Conservation (phyloP, 2,888 invertebrate species). For the Plebejus melissa region DNA sequence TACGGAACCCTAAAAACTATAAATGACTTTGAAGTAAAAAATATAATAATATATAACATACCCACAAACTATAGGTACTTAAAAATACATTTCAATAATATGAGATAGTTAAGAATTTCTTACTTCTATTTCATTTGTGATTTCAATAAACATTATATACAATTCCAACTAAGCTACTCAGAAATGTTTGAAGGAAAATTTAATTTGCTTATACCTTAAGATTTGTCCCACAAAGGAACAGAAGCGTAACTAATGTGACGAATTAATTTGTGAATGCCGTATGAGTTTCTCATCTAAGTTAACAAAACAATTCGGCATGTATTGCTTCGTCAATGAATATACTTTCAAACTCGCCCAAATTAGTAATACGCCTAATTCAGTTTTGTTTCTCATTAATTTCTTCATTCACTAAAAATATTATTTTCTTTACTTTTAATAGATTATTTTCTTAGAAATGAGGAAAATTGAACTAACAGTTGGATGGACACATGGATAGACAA, state of each 20-base stretch:
- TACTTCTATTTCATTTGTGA: neutral
- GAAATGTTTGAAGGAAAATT: neutral
- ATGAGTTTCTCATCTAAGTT: neutral
- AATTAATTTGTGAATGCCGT: neutral
- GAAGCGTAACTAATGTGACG: neutral
- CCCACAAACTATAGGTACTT: too few species aligned
- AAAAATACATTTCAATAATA: too few species aligned
- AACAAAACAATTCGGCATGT: neutral
- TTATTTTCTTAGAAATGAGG: too few species aligned
- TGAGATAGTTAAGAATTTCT: neutral
- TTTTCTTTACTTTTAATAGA: too few species aligned
- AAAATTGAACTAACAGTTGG: too few species aligned
- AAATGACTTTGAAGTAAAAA: too few species aligned
- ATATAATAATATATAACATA: too few species aligned
- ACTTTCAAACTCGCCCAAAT: neutral
- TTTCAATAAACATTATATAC: neutral
- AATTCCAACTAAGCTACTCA: neutral
- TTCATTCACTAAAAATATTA: too few species aligned
- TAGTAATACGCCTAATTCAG: too few species aligned
- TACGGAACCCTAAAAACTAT: too few species aligned
- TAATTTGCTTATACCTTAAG: neutral
- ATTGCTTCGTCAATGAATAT: neutral
- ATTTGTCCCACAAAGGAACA: conserved; percentile 4
- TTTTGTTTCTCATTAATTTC: too few species aligned
- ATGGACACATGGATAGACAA: too few species aligned